These are phyloP conservation scores for Crocallis elinguaria DNA, from an alignment of 2,888 invertebrate genomes.

Conservation along the genomic window DNA sequence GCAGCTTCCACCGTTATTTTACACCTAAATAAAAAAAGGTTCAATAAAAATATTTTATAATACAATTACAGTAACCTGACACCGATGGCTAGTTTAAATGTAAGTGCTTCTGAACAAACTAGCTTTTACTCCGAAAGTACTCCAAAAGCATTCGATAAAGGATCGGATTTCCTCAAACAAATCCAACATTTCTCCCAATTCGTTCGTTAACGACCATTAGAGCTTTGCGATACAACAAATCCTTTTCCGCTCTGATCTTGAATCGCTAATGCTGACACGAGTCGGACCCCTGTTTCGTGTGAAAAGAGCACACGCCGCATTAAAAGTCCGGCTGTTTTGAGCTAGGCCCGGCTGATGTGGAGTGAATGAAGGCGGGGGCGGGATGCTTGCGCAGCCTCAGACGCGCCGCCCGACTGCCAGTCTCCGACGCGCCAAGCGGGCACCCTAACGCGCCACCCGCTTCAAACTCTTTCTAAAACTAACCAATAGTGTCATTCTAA, in stretches of 20 bases:
- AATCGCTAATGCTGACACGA: conserved; percentile 58
- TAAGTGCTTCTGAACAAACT: conserved; percentile 3
- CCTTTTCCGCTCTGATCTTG: conserved; percentile 55
- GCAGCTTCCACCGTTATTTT: no score
- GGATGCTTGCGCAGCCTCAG: conserved; percentile 78
- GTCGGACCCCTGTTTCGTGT: conserved; percentile 59
- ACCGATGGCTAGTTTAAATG: neutral
- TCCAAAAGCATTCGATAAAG: conserved; percentile 6
- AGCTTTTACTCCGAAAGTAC: conserved; percentile 19
- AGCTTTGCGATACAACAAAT: conserved; percentile 46
- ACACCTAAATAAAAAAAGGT: no score
- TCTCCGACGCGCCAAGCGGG: conserved; percentile 74
- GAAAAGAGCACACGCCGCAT: conserved; percentile 78
- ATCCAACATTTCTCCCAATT: conserved; percentile 23
- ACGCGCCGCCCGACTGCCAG: conserved; percentile 67
- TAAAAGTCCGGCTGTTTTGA: conserved; percentile 76
- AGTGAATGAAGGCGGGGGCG: conserved; percentile 81
- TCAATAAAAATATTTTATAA: neutral
- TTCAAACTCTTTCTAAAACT: conserved; percentile 48
- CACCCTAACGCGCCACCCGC: conserved; percentile 62
- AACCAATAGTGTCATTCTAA: conserved; percentile 64
- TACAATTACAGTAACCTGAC: neutral
- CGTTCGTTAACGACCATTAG: conserved; percentile 27
- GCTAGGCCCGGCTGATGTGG: conserved; percentile 70
- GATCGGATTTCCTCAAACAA: conserved; percentile 24